phyloP scores from a whole-genome alignment of 2,113 vertebrate species.

The Hemicordylus capensis region DNA sequence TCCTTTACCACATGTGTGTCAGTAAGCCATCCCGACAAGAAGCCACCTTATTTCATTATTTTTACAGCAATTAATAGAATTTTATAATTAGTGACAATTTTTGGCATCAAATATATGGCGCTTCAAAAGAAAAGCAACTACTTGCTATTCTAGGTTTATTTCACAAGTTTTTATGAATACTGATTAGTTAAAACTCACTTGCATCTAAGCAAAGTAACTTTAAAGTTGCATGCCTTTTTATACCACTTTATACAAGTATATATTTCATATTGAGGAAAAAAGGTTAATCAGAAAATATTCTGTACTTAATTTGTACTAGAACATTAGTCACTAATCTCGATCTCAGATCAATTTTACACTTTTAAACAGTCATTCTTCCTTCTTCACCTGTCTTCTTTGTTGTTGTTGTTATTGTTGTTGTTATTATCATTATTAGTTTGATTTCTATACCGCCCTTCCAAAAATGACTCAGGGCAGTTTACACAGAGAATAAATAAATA shows the following conservation, averaged over 20 bases:
- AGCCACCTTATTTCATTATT: not conserved
- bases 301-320: not conserved
- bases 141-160: not conserved
- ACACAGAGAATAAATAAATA: too few relatives aligned
- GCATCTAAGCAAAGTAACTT: not conserved
- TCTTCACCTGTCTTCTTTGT: not conserved
- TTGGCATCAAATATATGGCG: not conserved
- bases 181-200: not conserved
- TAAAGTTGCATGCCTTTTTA: not conserved
- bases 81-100: not conserved
- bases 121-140: not conserved
- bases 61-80: not conserved
- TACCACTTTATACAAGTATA: not conserved
- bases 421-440: too few relatives aligned
- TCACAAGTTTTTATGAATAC: not conserved
- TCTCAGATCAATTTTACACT: not conserved
- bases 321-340: not conserved
- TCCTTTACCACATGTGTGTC: not conserved
- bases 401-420: too few relatives aligned
- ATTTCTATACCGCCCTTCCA: too few relatives aligned
- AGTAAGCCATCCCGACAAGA: not conserved
- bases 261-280: not conserved
- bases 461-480: too few relatives aligned
- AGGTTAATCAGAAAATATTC: not conserved
- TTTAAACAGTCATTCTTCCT: not conserved